Conservation (phyloP, 2,113 vertebrate species). For the Leuciscus idus region DNA sequence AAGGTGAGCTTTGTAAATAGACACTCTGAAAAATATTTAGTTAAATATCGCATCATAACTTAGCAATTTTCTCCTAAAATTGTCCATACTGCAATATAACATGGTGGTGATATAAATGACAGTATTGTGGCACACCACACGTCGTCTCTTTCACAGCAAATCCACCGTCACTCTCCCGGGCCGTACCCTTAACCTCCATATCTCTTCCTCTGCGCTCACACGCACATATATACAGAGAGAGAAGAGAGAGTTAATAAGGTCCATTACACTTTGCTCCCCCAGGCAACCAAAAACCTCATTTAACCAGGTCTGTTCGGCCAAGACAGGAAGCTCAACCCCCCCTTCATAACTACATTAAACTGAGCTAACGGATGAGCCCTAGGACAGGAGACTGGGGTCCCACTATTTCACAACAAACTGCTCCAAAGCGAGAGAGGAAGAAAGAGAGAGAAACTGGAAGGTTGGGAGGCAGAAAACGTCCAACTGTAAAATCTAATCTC, state of each 20-base stretch:
- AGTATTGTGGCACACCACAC: neutral
- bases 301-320: constrained; percentile 73
- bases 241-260: constrained; percentile 71
- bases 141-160: constrained; percentile 14
- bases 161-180: constrained; percentile 24
- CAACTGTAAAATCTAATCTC: constrained; percentile 58
- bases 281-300: constrained; percentile 78
- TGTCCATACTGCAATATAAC: neutral
- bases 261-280: constrained; percentile 77
- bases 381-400: constrained; percentile 73
- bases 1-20: neutral
- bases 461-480: constrained; percentile 15
- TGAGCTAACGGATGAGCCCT: constrained; percentile 76
- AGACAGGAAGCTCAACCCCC: constrained; percentile 74
- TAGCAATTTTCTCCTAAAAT: neutral
- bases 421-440: constrained; percentile 46
- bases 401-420: constrained; percentile 67
- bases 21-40: no score
- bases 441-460: neutral
- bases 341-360: constrained; percentile 77
- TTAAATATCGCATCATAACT: neutral
- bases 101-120: neutral
- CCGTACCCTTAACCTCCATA: constrained; percentile 54
- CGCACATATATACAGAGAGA: constrained; percentile 64
- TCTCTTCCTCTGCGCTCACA: constrained; percentile 65